Evolutionary conservation across 2,888 invertebrate genomes (phyloP), one percentile per base, ranked within the genome.

Genomic region (Meiosimyza decipiens): DNA sequence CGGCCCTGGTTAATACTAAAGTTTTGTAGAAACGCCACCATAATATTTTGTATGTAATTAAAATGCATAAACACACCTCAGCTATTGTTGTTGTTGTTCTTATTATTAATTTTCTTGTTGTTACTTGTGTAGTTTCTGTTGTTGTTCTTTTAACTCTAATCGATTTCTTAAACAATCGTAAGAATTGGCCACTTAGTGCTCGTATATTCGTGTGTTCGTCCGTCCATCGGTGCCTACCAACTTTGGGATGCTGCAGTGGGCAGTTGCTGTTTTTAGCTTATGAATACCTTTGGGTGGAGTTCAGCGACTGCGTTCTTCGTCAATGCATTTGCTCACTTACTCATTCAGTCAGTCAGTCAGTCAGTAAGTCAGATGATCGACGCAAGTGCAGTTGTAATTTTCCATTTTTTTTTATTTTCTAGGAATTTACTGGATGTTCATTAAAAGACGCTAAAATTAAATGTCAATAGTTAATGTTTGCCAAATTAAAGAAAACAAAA

Each of bases 31-130:
- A 28, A 50, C 50, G 13, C 7, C 62, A 47, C 12, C 49, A 50
- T 50, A 12, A 22, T 63, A 63, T 64, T 64, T 64, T 64, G 64
- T 64, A 64, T 64, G 64, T 51, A 64, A 64, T 64, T 64, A 64
- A 64, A 64, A 64, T 64, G 64, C 64, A 64, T 22, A 49, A 64
- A 64, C 64, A 64, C 64, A 64, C 64, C 64, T 64, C 51, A 50
- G 22, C 22, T 3, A 18, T 64, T 64, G 64, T 13, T 64, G 51
- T 50, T 15, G n/a, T n/a, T 60, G n/a, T 33, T 51, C 18, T 47
- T 50, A 22, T 63, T 49, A 22, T 63, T 49, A 50, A n/a, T 15
- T 49, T 40, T 40, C 6, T 40, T 40, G 7, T 40, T 40, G 40
- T 40, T 7, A 40, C 40, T 40, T 40, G 1, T 7, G 40, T 22